Evolutionary conservation across 1,140 invertebrate genomes (phyloP), one percentile per base, ranked within the genome.

Genomic region (Antheraea mylitta): DNA sequence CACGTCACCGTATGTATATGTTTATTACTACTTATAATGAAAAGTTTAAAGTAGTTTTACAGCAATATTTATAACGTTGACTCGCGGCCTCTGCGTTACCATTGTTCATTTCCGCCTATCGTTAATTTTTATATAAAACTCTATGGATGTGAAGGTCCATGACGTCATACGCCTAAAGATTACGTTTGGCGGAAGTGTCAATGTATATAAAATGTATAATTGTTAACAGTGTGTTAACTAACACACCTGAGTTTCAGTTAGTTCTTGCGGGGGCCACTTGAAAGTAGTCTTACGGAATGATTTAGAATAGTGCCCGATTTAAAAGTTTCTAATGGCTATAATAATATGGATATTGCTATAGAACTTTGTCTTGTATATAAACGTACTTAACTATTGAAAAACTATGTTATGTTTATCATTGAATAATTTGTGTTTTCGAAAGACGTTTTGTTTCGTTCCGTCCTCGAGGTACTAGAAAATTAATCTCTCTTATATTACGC

Each of bases 181-280:
- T 76, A 77, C 42, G 48, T 69, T 69, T 69, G 66, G 67, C 73
- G 85, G 85, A 86, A 87, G 80, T 82, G 73, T 76, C 75, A 72
- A 79, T 76, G 7, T 42, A 42, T 7, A 42, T 9, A 8, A 42
- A 7, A 7, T 30, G 22, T 30, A 30, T 4, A n/a, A n/a, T n/a
- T n/a, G n/a, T n/a, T n/a, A n/a, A n/a, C n/a, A n/a, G 22, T 30
- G 63, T 30, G 59, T 61, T 61, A 61, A 61, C 59, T 22, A 13
- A 19, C 7, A 13, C 59, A 30, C 19, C 11, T 61, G 7, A 30
- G 11, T 22, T 61, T 18, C 18, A 61, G 30, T 30, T 18, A 19
- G 19, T 30, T 61, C 19, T 19, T 61, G 19, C 11, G 8, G 6
- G 6, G 10, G n/a, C n/a, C 19, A 61, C 59, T 61, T 61, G 59